phyloP scores from a whole-genome alignment of 2,797 vertebrate genomes.

The Muraenolepis orangiensis region DNA sequence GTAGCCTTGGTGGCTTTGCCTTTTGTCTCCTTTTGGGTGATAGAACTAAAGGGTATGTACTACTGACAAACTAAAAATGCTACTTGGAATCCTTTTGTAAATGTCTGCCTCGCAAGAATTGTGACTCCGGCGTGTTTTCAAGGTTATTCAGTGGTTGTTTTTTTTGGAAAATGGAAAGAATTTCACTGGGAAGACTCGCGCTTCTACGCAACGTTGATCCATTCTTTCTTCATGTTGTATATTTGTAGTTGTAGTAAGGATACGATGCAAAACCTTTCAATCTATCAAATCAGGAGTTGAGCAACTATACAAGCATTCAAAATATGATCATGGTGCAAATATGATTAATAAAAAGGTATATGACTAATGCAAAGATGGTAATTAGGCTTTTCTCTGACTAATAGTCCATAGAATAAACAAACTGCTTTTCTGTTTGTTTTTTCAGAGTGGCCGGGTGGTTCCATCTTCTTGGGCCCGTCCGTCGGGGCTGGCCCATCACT shows the following conservation, averaged over 20 bases:
- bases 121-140: not conserved
- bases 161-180: no score
- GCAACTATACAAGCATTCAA: not conserved
- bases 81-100: not conserved
- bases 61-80: no score
- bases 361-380: not conserved
- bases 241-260: no score
- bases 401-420: not conserved
- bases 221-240: no score
- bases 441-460: not conserved
- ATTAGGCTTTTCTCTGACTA: not conserved
- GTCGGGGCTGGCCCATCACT: no score
- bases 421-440: not conserved
- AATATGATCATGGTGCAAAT: not conserved
- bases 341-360: no score
- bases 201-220: no score
- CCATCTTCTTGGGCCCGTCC: not conserved
- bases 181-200: no score
- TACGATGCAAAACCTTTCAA: not conserved
- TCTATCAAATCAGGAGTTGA: not conserved
- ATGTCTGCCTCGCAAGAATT: not conserved
- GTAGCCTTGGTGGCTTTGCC: not conserved
- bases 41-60: not conserved
- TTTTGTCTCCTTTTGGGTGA: not conserved
- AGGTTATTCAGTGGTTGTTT: not conserved